A percentile compares a stretch with the other conserved stretches of the same genome.
Evolutionary conservation across 2,888 invertebrate genomes (phyloP).

Genomic region (Chaetogeoica ovagalla): DNA sequence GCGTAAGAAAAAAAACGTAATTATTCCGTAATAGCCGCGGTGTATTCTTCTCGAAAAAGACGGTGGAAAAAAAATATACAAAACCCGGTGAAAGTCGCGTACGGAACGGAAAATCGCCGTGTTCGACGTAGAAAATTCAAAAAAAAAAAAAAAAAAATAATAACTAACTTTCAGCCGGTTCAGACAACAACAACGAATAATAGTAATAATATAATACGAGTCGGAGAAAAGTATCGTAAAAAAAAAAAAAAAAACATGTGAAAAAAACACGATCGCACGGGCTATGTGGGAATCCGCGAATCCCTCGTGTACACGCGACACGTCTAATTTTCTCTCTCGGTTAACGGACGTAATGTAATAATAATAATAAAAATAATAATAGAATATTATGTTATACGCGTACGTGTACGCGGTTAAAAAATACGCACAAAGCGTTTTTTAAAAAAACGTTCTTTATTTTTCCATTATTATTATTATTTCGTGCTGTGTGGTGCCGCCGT

Average conservation of each 20-base stretch:
- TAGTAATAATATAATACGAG: too few relatives aligned
- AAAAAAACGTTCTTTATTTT: too few relatives aligned
- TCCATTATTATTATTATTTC: too few relatives aligned
- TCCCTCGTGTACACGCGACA: neutral
- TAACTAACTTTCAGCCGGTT: neutral
- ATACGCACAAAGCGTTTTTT: too few relatives aligned
- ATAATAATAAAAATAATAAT: neutral
- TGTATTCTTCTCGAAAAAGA: neutral
- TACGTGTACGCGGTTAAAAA: too few relatives aligned
- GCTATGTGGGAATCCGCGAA: constrained; percentile 8
- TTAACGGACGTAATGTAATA: neutral
- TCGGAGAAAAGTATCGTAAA: constrained; percentile 10
- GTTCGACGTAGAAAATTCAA: neutral
- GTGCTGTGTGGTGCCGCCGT: too few relatives aligned
- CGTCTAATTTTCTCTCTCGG: constrained; percentile 33
- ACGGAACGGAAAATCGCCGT: neutral
- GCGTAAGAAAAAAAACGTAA: neutral
- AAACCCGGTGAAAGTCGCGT: constrained; percentile 14
- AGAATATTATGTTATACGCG: neutral
- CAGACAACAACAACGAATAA: too few relatives aligned
- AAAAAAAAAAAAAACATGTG: neutral
- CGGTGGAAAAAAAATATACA: too few relatives aligned
- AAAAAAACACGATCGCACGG: neutral
- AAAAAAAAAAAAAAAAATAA: too few relatives aligned
- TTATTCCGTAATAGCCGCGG: constrained; percentile 10